These are phyloP conservation scores for Nipponacmea schrenckii DNA, from an alignment of 2,888 invertebrate species.

Conservation along the genomic window DNA sequence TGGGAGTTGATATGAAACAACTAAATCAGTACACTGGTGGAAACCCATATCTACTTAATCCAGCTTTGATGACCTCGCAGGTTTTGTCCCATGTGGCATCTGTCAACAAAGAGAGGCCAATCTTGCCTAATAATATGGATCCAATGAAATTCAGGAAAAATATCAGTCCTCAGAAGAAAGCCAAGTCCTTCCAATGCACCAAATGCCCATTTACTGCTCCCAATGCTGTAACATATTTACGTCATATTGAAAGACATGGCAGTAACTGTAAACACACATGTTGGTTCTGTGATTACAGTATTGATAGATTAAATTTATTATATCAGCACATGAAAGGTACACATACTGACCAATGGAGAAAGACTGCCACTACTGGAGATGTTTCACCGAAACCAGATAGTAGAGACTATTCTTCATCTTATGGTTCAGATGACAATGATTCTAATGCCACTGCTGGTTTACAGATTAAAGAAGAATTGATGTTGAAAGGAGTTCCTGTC, in stretches of 20 bases:
- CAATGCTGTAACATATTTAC: slow-evolving; percentile 49
- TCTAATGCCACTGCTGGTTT: neutral
- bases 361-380: slow-evolving; percentile 17
- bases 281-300: slow-evolving; percentile 62
- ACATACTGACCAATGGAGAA: slow-evolving; percentile 50
- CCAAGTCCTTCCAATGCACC: slow-evolving; percentile 53
- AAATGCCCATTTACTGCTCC: slow-evolving; percentile 58
- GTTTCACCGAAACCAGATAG: slow-evolving; percentile 11
- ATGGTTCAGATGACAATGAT: neutral
- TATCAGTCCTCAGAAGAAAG: slow-evolving; percentile 46
- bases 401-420: neutral
- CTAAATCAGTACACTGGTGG: slow-evolving; percentile 16
- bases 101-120: slow-evolving; percentile 1
- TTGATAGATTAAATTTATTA: slow-evolving; percentile 55
- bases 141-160: slow-evolving; percentile 42
- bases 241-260: slow-evolving; percentile 58
- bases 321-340: slow-evolving; percentile 62
- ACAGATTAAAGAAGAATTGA: slow-evolving; percentile 9
- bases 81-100: neutral
- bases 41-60: neutral
- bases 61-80: neutral
- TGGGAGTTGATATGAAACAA: slow-evolving; percentile 27
- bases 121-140: neutral
- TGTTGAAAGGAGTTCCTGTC: slow-evolving; percentile 40
- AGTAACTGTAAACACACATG: slow-evolving; percentile 57